A percentile compares a stretch with the other conserved stretches of the same genome.
phyloP scores from a whole-genome alignment of 2,113 vertebrate species.

The Tragulus kanchil region DNA sequence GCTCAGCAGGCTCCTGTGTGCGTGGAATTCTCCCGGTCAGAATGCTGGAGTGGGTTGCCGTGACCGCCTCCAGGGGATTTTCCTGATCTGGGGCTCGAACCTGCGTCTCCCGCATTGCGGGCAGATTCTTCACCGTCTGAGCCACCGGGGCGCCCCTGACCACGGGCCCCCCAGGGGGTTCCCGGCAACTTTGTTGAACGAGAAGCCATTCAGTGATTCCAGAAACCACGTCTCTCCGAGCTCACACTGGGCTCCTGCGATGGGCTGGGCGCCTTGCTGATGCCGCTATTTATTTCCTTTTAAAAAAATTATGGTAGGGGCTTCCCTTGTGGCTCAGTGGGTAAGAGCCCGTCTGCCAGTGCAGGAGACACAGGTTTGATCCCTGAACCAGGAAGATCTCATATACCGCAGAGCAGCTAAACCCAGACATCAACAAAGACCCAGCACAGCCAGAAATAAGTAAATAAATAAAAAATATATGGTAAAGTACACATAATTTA shows the following conservation, averaged over 20 bases:
- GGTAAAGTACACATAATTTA: not conserved
- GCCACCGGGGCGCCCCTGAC: not conserved
- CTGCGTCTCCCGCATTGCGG: not conserved
- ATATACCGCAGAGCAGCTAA: too few relatives aligned
- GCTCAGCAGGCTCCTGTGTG: not conserved
- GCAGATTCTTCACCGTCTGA: not conserved
- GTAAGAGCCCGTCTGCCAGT: too few relatives aligned
- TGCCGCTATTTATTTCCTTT: not conserved
- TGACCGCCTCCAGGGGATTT: not conserved
- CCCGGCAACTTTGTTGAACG: not conserved
- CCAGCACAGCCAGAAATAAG: too few relatives aligned
- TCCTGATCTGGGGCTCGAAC: not conserved
- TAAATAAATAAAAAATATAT: too few relatives aligned
- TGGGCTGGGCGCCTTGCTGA: accelerated
- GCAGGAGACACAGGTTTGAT: too few relatives aligned
- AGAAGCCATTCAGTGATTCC: not conserved
- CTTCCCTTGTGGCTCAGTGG: too few relatives aligned
- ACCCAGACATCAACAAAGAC: too few relatives aligned
- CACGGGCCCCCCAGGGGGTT: not conserved
- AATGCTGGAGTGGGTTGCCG: not conserved
- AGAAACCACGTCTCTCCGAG: not conserved
- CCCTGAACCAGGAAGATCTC: too few relatives aligned
- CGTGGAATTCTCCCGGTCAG: not conserved
- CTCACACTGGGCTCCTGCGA: accelerated
- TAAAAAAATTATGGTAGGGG: not conserved